These are phyloP conservation scores for Leptoclinus maculatus DNA, from an alignment of 2,797 vertebrate species.

Conservation along the genomic window DNA sequence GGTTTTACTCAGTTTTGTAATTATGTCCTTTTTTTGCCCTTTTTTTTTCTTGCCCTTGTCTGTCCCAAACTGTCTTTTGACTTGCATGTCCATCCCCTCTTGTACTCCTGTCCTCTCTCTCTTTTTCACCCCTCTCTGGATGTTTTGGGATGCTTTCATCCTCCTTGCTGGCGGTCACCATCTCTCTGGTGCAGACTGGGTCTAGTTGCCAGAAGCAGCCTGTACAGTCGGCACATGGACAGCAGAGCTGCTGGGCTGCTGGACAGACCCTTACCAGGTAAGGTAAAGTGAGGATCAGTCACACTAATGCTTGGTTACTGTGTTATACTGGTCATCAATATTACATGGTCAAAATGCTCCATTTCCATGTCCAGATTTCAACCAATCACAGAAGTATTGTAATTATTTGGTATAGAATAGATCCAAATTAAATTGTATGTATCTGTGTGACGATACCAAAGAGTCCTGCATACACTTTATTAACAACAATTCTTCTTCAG, in stretches of 20 bases:
- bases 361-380: not conserved
- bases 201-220: conserved; percentile 76
- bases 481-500: not conserved
- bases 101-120: not conserved
- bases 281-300: not conserved
- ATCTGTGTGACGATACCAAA: not conserved
- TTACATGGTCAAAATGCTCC: not conserved
- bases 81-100: conserved; percentile 2
- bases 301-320: not conserved
- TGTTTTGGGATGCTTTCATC: conserved; percentile 31
- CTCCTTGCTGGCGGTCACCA: conserved; percentile 24
- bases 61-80: not conserved
- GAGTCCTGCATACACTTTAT: not conserved
- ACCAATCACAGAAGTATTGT: not conserved
- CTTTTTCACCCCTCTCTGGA: conserved; percentile 23
- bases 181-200: conserved; percentile 68
- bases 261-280: conserved; percentile 71
- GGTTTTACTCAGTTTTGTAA: conserved; percentile 37
- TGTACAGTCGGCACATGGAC: conserved; percentile 82
- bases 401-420: not conserved
- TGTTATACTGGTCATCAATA: not conserved
- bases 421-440: not conserved
- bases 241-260: conserved; percentile 42
- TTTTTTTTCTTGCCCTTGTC: conserved; percentile 4
- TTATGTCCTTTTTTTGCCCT: conserved; percentile 32